These are phyloP conservation scores for Xyrauchen texanus DNA, from an alignment of 2,113 vertebrate genomes.

Conservation along the genomic window DNA sequence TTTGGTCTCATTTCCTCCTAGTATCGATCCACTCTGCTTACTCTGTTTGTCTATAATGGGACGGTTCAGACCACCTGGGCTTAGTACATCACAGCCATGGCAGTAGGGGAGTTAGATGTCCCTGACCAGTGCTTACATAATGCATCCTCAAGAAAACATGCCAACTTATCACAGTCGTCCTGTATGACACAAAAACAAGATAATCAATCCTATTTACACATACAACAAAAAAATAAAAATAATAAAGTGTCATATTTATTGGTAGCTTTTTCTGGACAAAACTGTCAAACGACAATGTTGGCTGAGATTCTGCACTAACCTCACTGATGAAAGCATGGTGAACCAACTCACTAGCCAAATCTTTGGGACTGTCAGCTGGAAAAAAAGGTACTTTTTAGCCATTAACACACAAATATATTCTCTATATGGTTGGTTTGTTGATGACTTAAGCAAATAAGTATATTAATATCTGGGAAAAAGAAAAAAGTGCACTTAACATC, in stretches of 20 bases:
- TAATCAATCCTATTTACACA: not conserved
- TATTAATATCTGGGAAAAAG: too few species aligned
- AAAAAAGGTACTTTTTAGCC: conserved; percentile 11
- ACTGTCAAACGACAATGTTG: too few species aligned
- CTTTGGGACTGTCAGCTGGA: conserved; percentile 87
- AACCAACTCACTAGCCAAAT: conserved; percentile 87
- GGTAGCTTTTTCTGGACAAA: too few species aligned
- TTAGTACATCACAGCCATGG: conserved; percentile 63
- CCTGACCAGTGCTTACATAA: conserved; percentile 80
- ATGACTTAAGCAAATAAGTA: too few species aligned
- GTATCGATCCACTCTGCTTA: conserved; percentile 19
- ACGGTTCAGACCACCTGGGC: not conserved
- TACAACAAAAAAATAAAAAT: too few species aligned
- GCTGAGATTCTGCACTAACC: conserved; percentile 68
- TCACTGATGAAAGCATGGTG: conserved; percentile 92
- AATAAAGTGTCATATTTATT: too few species aligned
- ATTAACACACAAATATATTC: too few species aligned
- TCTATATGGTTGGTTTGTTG: too few species aligned
- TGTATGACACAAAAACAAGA: conserved; percentile 55
- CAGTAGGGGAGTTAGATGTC: conserved; percentile 63
- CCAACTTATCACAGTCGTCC: conserved; percentile 90
- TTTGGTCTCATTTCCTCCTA: not conserved
- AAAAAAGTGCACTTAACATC: too few species aligned
- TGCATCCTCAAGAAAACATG: conserved; percentile 83
- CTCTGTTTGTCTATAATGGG: conserved; percentile 16